phyloP scores from a whole-genome alignment of 2,113 vertebrate species.

The Melanotaenia duboulayi region DNA sequence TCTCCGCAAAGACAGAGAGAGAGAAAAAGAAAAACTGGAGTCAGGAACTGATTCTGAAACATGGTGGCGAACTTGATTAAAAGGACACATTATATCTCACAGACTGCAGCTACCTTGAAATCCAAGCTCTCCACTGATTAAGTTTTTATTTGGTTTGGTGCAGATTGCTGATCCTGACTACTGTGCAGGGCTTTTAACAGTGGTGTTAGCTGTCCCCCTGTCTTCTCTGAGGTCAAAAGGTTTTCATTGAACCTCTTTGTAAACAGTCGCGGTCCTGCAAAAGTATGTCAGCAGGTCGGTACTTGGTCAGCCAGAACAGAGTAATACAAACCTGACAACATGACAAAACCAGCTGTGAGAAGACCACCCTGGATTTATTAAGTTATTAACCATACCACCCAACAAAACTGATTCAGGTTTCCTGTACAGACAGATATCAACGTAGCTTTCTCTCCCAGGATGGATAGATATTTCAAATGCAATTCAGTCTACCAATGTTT shows the following conservation, averaged over 20 bases:
- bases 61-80: too few species aligned
- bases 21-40: neutral
- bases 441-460: neutral
- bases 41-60: too few species aligned
- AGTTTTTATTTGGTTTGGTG: neutral
- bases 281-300: conserved; percentile 33
- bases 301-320: conserved; percentile 33
- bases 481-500: neutral
- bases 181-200: too few species aligned
- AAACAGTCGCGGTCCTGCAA: neutral
- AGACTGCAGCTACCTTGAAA: neutral
- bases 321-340: conserved; percentile 41
- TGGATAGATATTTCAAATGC: neutral
- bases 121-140: neutral
- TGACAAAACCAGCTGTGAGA: conserved; percentile 65
- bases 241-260: too few species aligned
- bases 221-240: too few species aligned
- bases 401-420: conserved; percentile 17
- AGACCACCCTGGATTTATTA: conserved; percentile 60
- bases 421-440: neutral
- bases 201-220: too few species aligned
- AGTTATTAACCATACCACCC: conserved; percentile 47
- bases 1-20: neutral
- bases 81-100: neutral
- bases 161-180: too few species aligned